Evolutionary conservation across 2,113 vertebrate species (phyloP).

Genomic region (Sigmodon hispidus): DNA sequence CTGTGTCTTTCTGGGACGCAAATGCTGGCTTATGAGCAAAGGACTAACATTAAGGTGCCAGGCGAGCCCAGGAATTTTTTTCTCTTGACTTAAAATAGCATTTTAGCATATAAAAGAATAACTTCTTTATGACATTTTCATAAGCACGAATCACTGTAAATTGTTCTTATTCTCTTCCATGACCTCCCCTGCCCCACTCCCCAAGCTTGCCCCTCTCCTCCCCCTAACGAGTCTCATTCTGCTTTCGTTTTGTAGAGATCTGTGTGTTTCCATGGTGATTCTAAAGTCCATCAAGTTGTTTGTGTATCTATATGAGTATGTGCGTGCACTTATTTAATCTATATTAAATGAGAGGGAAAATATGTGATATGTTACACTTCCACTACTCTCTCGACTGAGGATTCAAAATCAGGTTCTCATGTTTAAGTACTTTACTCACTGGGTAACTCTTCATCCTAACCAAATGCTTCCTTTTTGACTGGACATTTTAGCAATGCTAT

Average conservation of each 20-base stretch:
- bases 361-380: not conserved
- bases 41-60: not conserved
- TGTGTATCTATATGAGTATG: not conserved
- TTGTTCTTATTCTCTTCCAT: not conserved
- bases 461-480: not conserved
- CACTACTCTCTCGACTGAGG: not conserved
- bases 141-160: not conserved
- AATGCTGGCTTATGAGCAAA: not conserved
- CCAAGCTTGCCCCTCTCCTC: not conserved
- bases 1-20: conserved; percentile 1
- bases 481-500: not conserved
- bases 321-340: not conserved
- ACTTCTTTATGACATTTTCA: not conserved
- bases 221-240: not conserved
- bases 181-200: not conserved
- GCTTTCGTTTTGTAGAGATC: not conserved
- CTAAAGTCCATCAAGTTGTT: not conserved
- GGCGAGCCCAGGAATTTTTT: not conserved
- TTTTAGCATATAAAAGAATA: not conserved
- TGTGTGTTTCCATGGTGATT: not conserved
- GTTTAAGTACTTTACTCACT: not conserved
- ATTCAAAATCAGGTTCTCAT: not conserved
- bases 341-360: not conserved
- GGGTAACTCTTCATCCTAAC: not conserved
- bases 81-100: not conserved